A percentile compares a stretch with the other conserved stretches of the same genome.
Evolutionary conservation across 2,888 invertebrate species (phyloP).

Genomic region (Gandaritis pyraliata): DNA sequence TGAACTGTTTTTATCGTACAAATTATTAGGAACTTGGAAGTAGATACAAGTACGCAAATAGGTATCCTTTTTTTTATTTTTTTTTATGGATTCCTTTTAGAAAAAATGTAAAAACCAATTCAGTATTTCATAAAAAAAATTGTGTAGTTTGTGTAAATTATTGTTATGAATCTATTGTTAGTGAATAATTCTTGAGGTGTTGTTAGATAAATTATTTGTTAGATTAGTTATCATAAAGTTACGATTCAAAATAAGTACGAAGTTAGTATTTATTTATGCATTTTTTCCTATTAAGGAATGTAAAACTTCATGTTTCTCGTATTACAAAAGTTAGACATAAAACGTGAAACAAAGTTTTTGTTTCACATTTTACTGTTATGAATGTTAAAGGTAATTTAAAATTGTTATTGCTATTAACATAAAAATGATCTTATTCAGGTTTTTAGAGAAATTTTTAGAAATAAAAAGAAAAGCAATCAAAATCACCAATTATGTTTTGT

Average conservation of each 20-base stretch:
- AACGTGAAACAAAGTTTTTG: conserved; percentile 3
- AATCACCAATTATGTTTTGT: no score
- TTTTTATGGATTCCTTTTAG: background rate
- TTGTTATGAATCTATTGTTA: conserved; percentile 34
- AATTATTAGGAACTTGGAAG: no score
- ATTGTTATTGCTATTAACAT: conserved; percentile 15
- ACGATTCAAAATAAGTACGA: conserved; percentile 17
- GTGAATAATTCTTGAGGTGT: conserved; percentile 25
- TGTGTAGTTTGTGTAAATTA: conserved; percentile 36
- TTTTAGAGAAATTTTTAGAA: background rate
- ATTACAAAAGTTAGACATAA: background rate
- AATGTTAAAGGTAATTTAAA: conserved; percentile 5
- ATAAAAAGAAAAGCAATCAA: no score
- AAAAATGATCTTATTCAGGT: conserved; percentile 1
- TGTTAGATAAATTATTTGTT: conserved; percentile 27
- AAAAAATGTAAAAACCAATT: conserved; percentile 22
- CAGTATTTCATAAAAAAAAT: conserved; percentile 22
- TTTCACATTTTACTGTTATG: background rate
- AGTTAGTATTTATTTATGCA: background rate
- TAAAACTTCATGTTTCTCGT: background rate
- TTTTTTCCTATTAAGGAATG: background rate
- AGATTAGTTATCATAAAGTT: conserved; percentile 29
- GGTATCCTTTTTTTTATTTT: background rate
- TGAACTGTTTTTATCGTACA: no score
- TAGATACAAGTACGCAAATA: no score